Evolutionary conservation across 2,797 vertebrate genomes (phyloP).

Genomic region (Chiroxiphia lanceolata): DNA sequence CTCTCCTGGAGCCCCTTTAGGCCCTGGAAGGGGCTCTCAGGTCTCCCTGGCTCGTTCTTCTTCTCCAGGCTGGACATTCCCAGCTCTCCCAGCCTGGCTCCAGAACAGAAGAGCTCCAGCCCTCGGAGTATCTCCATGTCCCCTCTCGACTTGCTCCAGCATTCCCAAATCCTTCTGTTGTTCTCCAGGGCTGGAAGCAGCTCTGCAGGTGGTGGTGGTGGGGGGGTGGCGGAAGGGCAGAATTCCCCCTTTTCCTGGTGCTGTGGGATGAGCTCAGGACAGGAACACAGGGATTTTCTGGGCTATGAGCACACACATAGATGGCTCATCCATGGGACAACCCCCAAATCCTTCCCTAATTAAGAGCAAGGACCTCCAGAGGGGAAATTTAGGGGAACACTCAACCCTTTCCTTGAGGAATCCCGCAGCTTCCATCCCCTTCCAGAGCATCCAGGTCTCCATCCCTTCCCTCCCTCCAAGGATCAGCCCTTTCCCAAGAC

Average conservation of each 20-base stretch:
- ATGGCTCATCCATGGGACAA: neutral
- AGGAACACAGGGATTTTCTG: accelerated
- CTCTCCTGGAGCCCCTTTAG: neutral
- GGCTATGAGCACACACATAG: neutral
- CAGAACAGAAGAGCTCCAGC: too few species aligned
- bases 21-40: neutral
- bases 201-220: neutral
- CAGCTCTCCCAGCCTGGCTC: neutral
- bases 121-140: too few species aligned
- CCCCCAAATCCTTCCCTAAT: neutral
- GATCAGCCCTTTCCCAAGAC: neutral
- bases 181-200: too few species aligned
- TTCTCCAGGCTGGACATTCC: neutral
- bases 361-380: neutral
- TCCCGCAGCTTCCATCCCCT: accelerated
- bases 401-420: neutral
- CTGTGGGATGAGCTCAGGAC: neutral
- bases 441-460: neutral
- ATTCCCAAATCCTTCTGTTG: too few species aligned
- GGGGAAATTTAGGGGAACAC: neutral
- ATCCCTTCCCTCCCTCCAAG: neutral
- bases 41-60: accelerated
- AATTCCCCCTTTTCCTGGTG: neutral
- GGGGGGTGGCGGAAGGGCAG: neutral
- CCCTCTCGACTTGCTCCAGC: too few species aligned